Evolutionary conservation across 2,888 invertebrate species (phyloP).

Genomic region (Oxyscelio sp.): DNA sequence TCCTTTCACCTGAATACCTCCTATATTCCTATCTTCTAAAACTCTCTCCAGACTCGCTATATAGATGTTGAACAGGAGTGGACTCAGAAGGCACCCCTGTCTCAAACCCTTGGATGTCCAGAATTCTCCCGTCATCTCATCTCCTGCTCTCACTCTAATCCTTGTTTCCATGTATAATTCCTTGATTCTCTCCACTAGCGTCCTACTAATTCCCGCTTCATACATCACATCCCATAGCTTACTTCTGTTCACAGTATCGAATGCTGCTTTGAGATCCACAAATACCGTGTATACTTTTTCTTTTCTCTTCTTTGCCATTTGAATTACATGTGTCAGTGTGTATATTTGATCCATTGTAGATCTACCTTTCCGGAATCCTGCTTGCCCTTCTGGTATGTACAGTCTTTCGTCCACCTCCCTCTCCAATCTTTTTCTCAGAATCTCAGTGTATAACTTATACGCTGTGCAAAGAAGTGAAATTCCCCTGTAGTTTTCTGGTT

Average conservation of each 20-base stretch:
- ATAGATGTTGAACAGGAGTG: slow-evolving; percentile 65
- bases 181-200: slow-evolving; percentile 39
- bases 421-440: slow-evolving; percentile 64
- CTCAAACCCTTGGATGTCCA: slow-evolving; percentile 69
- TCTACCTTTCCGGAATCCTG: slow-evolving; percentile 68
- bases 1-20: slow-evolving; percentile 30
- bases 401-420: slow-evolving; percentile 46
- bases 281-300: slow-evolving; percentile 56
- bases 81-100: slow-evolving; percentile 74
- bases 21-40: slow-evolving; percentile 28
- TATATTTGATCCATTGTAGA: slow-evolving; percentile 65
- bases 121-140: slow-evolving; percentile 37
- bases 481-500: slow-evolving; percentile 70
- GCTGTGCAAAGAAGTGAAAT: slow-evolving; percentile 68
- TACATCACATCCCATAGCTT: slow-evolving; percentile 66
- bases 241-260: slow-evolving; percentile 69
- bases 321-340: slow-evolving; percentile 46
- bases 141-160: slow-evolving; percentile 32
- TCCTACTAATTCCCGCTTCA: slow-evolving; percentile 12
- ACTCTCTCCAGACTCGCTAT: slow-evolving; percentile 42
- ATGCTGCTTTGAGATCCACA: slow-evolving; percentile 74
- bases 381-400: slow-evolving; percentile 57
- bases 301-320: slow-evolving; percentile 23
- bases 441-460: slow-evolving; percentile 73
- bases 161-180: slow-evolving; percentile 53